Conservation (phyloP, 2,113 vertebrate species). For the Ramphastos sulfuratus region DNA sequence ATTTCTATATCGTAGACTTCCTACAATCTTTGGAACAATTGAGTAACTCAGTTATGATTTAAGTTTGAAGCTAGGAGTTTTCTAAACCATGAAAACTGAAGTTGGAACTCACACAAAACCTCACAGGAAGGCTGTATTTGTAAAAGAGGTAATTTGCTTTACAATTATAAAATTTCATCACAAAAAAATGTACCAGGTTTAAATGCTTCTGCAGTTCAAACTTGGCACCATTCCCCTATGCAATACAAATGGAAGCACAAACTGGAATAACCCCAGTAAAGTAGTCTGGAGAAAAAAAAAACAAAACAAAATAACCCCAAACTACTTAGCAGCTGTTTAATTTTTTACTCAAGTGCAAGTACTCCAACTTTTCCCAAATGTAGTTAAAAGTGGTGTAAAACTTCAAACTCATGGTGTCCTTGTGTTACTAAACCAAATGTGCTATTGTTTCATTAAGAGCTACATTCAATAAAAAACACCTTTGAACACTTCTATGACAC, state of each 20-base stretch:
- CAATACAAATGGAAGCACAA: neutral
- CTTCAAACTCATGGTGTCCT: neutral
- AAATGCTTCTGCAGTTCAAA: neutral
- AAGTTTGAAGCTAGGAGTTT: neutral
- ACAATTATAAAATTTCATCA: neutral
- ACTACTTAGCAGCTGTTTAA: neutral
- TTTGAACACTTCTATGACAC: neutral
- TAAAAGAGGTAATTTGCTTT: neutral
- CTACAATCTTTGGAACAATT: neutral
- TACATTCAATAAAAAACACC: neutral
- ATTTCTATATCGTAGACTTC: neutral
- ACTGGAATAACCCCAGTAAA: neutral
- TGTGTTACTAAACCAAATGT: neutral
- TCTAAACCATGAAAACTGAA: neutral
- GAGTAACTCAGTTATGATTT: neutral
- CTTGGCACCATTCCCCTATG: neutral
- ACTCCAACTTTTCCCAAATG: neutral
- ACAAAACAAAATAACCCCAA: neutral
- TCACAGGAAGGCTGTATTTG: neutral
- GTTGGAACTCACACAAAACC: neutral
- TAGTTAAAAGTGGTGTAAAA: neutral
- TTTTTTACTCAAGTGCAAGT: neutral
- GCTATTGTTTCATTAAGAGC: neutral
- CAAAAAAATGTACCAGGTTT: neutral
- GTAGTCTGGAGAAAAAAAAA: neutral